Evolutionary conservation across 2,113 vertebrate species (phyloP), one percentile per base, ranked within the genome.

Genomic region (Heliornis fulica): DNA sequence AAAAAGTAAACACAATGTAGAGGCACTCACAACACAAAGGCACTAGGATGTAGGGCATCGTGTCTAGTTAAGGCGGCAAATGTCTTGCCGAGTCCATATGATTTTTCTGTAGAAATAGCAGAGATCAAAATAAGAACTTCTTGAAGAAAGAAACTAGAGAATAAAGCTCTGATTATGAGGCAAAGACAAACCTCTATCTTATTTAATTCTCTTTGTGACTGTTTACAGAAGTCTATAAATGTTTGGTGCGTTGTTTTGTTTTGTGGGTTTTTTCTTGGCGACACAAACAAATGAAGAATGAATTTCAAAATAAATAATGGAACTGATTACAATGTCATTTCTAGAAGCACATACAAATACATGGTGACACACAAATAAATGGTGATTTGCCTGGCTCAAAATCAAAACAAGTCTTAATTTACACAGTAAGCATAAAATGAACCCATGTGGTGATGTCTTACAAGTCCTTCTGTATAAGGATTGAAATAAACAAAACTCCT

Each of bases 241-340:
- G 14, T 79, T 53, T 8, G 2, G 32, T 43, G 10, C 7, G 15
- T 79, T 78, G 12, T 17, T 23, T 20, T 38, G 31, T 54, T 75
- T 79, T 79, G 76, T 68, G n/a, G n/a, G n/a, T n/a, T n/a, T n/a
- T 50, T 80, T 40, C 70, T 93, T 79, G 31, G 16, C 71, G 64
- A 54, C 8, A 4, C 11, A 83, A 84, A 53, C 4, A 21, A 94
- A 86, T 28, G n/a, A 72, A 86, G 46, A 91, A 91, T 63, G 15
- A 91, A 59, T 63, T 91, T 91, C 34, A 83, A 92, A 95, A 93
- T 85, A 96, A 91, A 94, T 46, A 94, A 29, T 40, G 46, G 66
- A 50, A 56, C 29, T 41, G 48, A 85, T 48, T 91, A 82, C 81
- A 93, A 10, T 75, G 65, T 75, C 59, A 89, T 85, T 94, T 96